Conservation (phyloP, 2,797 vertebrate genomes). For the Moxostoma hubbsi region DNA sequence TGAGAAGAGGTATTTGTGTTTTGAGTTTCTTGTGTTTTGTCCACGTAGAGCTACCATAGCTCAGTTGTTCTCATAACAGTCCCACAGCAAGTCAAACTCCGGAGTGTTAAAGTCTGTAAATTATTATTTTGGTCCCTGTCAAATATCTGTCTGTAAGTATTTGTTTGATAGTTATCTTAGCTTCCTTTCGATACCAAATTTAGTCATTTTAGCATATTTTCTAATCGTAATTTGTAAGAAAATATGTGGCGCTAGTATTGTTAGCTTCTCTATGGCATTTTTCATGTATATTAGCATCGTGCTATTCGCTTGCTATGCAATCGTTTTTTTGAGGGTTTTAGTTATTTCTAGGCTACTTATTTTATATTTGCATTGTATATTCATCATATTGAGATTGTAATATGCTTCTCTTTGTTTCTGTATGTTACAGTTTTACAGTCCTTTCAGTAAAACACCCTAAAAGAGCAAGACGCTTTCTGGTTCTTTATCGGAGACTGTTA, state of each 20-base stretch:
- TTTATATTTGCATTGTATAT: too few species aligned
- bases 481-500: neutral
- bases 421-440: neutral
- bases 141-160: too few species aligned
- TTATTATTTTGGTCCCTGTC: neutral
- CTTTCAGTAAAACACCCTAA: too few species aligned
- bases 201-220: neutral
- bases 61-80: neutral
- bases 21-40: too few species aligned
- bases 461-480: neutral
- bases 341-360: too few species aligned
- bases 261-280: too few species aligned
- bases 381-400: neutral
- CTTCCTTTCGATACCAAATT: neutral
- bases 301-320: too few species aligned
- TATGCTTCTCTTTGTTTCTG: neutral
- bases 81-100: neutral
- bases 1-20: too few species aligned
- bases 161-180: too few species aligned
- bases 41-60: neutral
- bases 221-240: neutral
- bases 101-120: neutral
- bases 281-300: too few species aligned
- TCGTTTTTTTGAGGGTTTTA: too few species aligned
- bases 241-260: too few species aligned